Evolutionary conservation across 2,888 invertebrate genomes (phyloP), one percentile per base, ranked within the genome.

Genomic region (Pyralis farinalis): DNA sequence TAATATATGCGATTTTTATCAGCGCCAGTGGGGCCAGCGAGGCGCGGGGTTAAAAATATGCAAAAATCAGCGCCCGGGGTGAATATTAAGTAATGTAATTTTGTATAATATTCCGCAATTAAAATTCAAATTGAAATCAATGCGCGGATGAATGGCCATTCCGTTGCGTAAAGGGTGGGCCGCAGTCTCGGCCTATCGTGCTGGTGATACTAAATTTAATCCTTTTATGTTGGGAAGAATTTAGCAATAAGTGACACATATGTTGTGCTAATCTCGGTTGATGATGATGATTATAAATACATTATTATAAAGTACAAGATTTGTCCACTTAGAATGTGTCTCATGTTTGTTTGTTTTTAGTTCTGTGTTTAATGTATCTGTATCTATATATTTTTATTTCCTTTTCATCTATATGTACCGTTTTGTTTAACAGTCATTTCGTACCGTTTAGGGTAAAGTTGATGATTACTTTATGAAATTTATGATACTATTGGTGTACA

Each of bases 101-200:
- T 83, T 82, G 79, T 80, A 80, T 85, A 87, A 90, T 90, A 89
- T 88, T 85, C 81, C 70, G 63, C 87, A 86, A 90, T 90, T 89
- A 90, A 89, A 86, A 87, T 90, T 88, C 79, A 89, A 90, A 90
- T 90, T 90, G 89, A 89, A 90, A 90, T 87, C 89, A 88, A 88
- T 88, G 88, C 84, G 71, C 71, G 76, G 70, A 71, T 75, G 81
- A 78, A 76, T 71, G 72, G 59, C 46, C 60, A 49, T 61, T 55
- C 47, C 46, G 48, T 34, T 35, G 12, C 16, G 31, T 22, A 22
- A 28, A 39, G 44, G 44, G 49, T 42, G 39, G 37, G 39, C 30
- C 21, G 42, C 12, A 32, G 21, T 12, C 11, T 40, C 27, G 42
- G 38, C 43, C 38, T 36, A 30, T 33, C 33, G 40, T 33, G 42